A percentile compares a stretch with the other conserved stretches of the same genome.
These are phyloP conservation scores for Sceloporus tristichus DNA, from an alignment of 2,113 vertebrate species.

Conservation along the genomic window DNA sequence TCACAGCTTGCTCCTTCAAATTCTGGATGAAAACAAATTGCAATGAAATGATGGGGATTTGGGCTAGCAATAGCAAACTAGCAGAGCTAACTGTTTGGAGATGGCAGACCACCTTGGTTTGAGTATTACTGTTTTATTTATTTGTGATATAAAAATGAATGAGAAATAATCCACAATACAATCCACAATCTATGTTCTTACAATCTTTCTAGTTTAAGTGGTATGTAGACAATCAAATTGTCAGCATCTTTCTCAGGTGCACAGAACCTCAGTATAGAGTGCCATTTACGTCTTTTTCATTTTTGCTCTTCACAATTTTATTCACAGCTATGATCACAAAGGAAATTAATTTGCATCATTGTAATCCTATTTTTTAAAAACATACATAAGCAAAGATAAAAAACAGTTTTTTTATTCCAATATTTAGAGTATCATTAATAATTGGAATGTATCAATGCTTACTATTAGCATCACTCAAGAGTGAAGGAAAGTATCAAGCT, in stretches of 20 bases:
- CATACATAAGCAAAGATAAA: not conserved
- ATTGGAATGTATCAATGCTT: not conserved
- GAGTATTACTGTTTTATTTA: slow-evolving; percentile 12
- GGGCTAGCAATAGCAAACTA: not conserved
- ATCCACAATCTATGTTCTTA: not conserved
- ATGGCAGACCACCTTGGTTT: not conserved
- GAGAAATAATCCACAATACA: slow-evolving; percentile 42
- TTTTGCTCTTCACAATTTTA: not conserved
- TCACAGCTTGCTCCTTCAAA: slow-evolving; percentile 9
- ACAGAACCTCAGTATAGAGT: slow-evolving; percentile 33
- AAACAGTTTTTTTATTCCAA: not conserved
- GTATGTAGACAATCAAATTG: not conserved
- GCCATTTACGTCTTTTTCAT: not conserved
- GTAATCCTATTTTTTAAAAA: not conserved
- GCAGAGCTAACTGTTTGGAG: not conserved
- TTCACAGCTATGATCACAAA: not conserved
- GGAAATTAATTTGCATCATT: too few relatives aligned
- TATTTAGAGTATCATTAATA: not conserved
- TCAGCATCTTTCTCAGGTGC: slow-evolving; percentile 18
- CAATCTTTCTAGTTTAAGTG: not conserved
- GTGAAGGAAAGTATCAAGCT: not conserved
- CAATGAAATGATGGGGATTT: not conserved
- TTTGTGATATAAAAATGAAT: slow-evolving; percentile 47
- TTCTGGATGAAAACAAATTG: not conserved
- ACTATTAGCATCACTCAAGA: not conserved